These are phyloP conservation scores for Metridium senile DNA, from an alignment of 92 coral and sea anemone genomes.

Conservation along the genomic window DNA sequence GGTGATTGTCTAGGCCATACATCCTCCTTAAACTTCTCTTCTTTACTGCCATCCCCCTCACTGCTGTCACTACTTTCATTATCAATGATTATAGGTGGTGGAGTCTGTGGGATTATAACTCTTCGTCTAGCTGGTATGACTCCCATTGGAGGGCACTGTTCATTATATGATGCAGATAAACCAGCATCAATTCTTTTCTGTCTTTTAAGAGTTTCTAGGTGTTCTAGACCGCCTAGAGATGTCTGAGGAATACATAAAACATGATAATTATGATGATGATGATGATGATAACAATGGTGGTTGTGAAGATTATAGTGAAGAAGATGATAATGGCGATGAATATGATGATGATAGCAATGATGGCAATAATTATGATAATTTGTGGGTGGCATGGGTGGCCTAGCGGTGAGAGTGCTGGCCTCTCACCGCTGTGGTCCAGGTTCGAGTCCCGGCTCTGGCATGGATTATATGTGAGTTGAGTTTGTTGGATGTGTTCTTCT, in stretches of 20 bases:
- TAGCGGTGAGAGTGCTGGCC: no score
- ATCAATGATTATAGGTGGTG: conserved; percentile 53
- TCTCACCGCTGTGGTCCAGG: no score
- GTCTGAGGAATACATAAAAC: conserved; percentile 44
- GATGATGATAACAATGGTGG: no score
- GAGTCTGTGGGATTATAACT: conserved; percentile 65
- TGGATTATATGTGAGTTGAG: no score
- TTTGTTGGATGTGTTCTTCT: no score
- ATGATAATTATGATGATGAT: no score
- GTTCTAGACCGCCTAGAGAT: conserved; percentile 87
- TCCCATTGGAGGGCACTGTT: conserved; percentile 74
- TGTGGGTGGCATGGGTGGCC: no score
- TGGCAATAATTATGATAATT: no score
- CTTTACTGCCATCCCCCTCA: conserved; percentile 46
- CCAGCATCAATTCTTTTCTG: conserved; percentile 74
- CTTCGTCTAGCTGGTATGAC: conserved; percentile 38
- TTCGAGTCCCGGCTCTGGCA: no score
- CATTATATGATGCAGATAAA: conserved; percentile 79
- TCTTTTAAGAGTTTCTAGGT: conserved; percentile 69
- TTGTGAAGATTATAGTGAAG: no score
- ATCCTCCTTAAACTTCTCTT: conserved; percentile 45
- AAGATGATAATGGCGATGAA: no score
- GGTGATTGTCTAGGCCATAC: conserved; percentile 74
- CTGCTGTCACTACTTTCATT: conserved; percentile 57
- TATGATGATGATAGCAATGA: no score